Evolutionary conservation across 2,888 invertebrate genomes (phyloP), one percentile per base, ranked within the genome.

Genomic region (Alloplasta piceator): DNA sequence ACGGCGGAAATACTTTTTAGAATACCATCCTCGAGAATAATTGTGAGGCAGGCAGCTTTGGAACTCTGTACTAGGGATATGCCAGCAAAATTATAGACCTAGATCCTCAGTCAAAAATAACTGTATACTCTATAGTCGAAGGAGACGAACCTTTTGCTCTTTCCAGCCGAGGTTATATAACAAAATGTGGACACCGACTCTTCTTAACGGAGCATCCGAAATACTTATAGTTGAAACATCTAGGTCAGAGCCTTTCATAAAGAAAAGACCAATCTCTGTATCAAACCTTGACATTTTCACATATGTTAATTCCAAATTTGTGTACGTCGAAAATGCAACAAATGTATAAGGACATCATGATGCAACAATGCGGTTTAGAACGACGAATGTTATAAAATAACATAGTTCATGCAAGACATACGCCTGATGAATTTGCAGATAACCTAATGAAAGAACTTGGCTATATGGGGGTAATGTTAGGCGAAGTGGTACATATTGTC

Each of bases 381-480:
- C 46, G 16, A 2, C 63, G 46, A 36, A 48, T 64, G 6, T 10
- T 64, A 48, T n/a, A 26, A 46, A 64, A 64, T 1, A 46, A 16
- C 4, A 6, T 64, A 7, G 46, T 10, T 0, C 5, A 48, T 5
- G 63, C 63, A 1, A 16, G 16, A 26, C n/a, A 36, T 6, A 6
- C 63, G 4, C 48, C 63, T 0, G 41, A 16, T 2, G 39, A 67
- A 9, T 52, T 67, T 52, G 76, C 68, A 0, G 55, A 39, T 4
- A 14, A 16, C 6, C 70, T 87, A 0, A 85, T 85, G 77, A 72
- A 84, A 4, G 46, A 79, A 52, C 67, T 76, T 0, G 86, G 85
- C 0, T 85, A 83, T 46, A 78, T 85, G 5, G 85, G 82, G 1
- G 0, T 12, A 9, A n/a, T 46, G 46, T 6, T 9, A n/a, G 46